Evolutionary conservation across 2,888 invertebrate species (phyloP).

Genomic region (Leptinotarsa juncta): DNA sequence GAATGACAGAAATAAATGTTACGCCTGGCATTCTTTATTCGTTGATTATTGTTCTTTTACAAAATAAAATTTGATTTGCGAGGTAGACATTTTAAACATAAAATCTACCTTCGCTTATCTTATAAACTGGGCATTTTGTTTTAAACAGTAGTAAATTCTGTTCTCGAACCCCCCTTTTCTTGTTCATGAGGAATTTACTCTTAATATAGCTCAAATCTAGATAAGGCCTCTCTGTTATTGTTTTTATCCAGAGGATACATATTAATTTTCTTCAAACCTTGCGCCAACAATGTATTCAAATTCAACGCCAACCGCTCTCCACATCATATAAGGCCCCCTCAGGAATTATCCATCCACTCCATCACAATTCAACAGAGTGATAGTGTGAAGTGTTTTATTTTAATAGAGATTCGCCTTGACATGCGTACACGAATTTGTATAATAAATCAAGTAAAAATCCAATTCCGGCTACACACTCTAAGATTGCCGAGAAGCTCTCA

Average conservation of each 20-base stretch:
- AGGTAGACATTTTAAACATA: no score
- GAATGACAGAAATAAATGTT: no score
- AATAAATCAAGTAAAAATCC: slow-evolving; percentile 53
- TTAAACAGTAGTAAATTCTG: no score
- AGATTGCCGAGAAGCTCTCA: slow-evolving; percentile 45
- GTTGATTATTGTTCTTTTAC: no score
- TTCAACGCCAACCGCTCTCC: neutral
- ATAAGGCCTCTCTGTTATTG: no score
- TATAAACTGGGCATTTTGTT: no score
- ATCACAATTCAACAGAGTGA: slow-evolving; percentile 32
- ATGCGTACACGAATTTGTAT: slow-evolving; percentile 51
- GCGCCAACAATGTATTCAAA: neutral
- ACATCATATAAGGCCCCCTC: neutral
- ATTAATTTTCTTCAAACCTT: neutral
- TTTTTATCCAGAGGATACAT: neutral
- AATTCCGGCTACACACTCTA: slow-evolving; percentile 49
- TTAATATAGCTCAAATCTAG: no score
- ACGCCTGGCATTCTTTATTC: no score
- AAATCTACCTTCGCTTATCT: no score
- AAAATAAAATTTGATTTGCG: no score
- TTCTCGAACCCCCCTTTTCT: no score
- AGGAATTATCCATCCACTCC: slow-evolving; percentile 19
- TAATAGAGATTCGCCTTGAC: slow-evolving; percentile 43
- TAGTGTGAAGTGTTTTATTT: slow-evolving; percentile 45
- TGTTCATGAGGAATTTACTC: no score